Base-by-base conservation (phyloP, 64 coral and sea anemone genomes). In the Orbicella faveolata region DNA sequence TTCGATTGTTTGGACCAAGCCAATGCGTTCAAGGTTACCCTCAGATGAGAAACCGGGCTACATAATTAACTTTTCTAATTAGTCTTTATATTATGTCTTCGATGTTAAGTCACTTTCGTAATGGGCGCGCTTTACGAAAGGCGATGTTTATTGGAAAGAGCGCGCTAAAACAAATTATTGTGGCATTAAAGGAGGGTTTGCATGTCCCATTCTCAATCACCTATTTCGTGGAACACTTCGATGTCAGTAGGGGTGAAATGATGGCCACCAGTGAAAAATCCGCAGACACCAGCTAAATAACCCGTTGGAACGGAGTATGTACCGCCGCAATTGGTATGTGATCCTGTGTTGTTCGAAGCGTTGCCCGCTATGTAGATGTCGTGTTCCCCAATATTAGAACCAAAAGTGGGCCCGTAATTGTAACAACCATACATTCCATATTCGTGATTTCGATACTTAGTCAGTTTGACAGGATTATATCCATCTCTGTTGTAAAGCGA, bases 211-310 rank as follows among this genome's bases (percentile, higher is more conserved):
- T 48, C n/a, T 70, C 4, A 70, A 12, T 70, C 9, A 26, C 25
- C 21, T 33, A 70, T 70, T 87, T 87, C 83, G 15, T 73, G 74
- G 64, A 87, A 87, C 0, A 87, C 83, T 73, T 87, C 83, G 41
- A 87, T 52, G 66, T 87, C 83, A 52, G 48, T 73, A 18, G 83
- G 83, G n/a, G 64, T 67, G 39, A 83, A 57, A 14, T 23, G 15
- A 37, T 2, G 6, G 9, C 7, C 51, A 17, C 83, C 66, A 14
- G 65, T 41, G 35, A 72, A 54, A 44, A 84, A 70, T 9, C 67
- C 67, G 25, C n/a, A 33, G 67, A n/a, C 11, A 2, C 2, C 21
- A 25, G 6, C 39, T 30, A 9, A n/a, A 35, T 87, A 74, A 0
- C 83, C 72, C 26, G 66, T 7, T 20, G n/a, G 83, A 26, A 25